These are phyloP conservation scores for Drepanosiphum platanoidis DNA, from an alignment of 2,888 invertebrate genomes.

Conservation along the genomic window DNA sequence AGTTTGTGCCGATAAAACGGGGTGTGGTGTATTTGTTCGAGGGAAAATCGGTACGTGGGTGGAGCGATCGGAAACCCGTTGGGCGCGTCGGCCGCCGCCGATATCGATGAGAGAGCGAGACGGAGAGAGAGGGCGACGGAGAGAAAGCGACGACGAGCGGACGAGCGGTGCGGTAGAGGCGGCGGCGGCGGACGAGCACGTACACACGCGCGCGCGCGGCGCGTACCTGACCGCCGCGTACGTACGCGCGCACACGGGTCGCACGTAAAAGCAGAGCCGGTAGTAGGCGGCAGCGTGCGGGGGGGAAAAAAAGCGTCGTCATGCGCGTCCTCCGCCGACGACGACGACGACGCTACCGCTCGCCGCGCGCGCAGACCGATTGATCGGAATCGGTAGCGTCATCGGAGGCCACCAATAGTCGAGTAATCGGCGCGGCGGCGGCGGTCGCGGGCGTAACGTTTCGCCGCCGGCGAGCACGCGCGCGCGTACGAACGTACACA, in stretches of 20 bases:
- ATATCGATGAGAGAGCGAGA: constrained; percentile 38
- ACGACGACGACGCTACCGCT: background rate
- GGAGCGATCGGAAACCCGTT: constrained; percentile 62
- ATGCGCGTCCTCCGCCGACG: constrained; percentile 36
- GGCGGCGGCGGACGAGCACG: constrained; percentile 19
- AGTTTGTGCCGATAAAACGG: constrained; percentile 60
- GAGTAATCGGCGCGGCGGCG: constrained; percentile 45
- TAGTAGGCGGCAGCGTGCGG: background rate
- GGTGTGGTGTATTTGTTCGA: constrained; percentile 56
- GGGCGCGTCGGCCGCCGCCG: constrained; percentile 56
- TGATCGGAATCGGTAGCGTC: constrained; percentile 60
- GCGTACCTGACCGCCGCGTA: background rate
- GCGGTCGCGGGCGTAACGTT: constrained; percentile 41
- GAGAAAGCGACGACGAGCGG: background rate
- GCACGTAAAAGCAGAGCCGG: background rate
- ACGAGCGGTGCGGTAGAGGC: background rate
- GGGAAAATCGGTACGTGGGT: constrained; percentile 62
- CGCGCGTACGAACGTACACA: too few species aligned
- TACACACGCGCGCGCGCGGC: background rate
- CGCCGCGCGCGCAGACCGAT: constrained; percentile 43
- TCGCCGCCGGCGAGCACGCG: background rate
- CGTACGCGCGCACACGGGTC: background rate
- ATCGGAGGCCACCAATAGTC: constrained; percentile 58
- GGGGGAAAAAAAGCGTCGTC: constrained; percentile 56
- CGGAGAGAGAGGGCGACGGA: background rate